A percentile compares a stretch with the other conserved stretches of the same genome.
phyloP scores from a whole-genome alignment of 2,888 invertebrate species.

The Leuctra nigra region DNA sequence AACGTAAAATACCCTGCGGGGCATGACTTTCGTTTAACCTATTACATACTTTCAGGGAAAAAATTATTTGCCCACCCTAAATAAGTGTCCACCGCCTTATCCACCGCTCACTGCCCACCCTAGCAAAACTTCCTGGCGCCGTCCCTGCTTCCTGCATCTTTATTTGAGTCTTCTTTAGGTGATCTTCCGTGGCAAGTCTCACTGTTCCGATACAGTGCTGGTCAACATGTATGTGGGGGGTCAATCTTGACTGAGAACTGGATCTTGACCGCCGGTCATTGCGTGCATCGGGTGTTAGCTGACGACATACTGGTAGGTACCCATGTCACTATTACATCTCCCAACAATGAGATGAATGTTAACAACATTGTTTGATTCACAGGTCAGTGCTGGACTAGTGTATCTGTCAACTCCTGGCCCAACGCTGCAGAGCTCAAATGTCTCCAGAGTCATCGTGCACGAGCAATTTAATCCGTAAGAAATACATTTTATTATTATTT shows the following conservation, averaged over 20 bases:
- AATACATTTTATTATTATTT: too few relatives aligned
- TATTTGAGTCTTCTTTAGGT: too few relatives aligned
- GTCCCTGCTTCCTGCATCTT: too few relatives aligned
- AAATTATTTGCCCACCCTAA: too few relatives aligned
- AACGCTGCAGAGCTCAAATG: neutral
- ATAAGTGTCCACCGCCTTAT: too few relatives aligned
- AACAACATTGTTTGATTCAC: neutral
- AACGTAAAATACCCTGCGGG: too few relatives aligned
- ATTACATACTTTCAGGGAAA: too few relatives aligned
- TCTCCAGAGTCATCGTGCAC: neutral
- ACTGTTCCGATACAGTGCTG: neutral
- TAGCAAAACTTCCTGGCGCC: too few relatives aligned
- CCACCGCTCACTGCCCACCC: too few relatives aligned
- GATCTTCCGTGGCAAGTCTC: neutral
- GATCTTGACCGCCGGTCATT: neutral
- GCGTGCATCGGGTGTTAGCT: too few relatives aligned
- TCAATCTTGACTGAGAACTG: neutral
- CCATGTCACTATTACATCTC: neutral
- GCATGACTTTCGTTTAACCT: too few relatives aligned
- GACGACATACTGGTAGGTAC: too few relatives aligned
- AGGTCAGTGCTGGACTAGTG: neutral
- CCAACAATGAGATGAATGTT: neutral
- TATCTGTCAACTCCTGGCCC: neutral
- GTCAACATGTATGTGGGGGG: neutral
- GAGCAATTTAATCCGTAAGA: slow-evolving; percentile 1